Percentiles rank a stretch among this genome's conserved stretches.
These are phyloP conservation scores for Cyclophora punctaria DNA, from an alignment of 2,888 invertebrate genomes.

Conservation along the genomic window DNA sequence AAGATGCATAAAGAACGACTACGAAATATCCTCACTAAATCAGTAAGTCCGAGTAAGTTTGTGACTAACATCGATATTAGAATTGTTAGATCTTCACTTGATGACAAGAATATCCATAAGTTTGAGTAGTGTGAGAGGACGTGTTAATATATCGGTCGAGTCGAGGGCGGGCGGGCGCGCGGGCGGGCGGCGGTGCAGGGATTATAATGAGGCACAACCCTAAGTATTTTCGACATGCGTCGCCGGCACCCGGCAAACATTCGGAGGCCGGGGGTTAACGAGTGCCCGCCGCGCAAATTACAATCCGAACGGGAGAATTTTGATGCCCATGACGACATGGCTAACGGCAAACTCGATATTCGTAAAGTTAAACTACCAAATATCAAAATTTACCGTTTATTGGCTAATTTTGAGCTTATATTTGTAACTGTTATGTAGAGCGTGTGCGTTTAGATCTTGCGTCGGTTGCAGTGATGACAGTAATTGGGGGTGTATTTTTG, in stretches of 20 bases:
- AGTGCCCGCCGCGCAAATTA: conserved; percentile 51
- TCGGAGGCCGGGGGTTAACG: conserved; percentile 61
- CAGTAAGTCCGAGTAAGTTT: too few species aligned
- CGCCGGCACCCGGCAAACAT: conserved; percentile 71
- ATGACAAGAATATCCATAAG: conserved; percentile 31
- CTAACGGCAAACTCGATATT: conserved; percentile 6
- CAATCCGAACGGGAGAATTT: conserved; percentile 39
- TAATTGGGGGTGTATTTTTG: too few species aligned
- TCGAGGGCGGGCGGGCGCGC: conserved; percentile 33
- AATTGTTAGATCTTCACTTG: not conserved
- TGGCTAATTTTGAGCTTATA: conserved; percentile 6
- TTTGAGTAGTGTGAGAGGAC: conserved; percentile 37
- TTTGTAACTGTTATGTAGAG: too few species aligned
- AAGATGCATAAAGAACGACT: too few species aligned
- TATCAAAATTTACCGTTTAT: not conserved
- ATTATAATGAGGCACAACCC: conserved; percentile 72
- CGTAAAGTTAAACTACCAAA: not conserved
- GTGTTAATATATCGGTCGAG: conserved; percentile 71
- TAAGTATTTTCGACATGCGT: conserved; percentile 75
- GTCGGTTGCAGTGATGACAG: too few species aligned
- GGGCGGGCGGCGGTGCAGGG: conserved; percentile 48
- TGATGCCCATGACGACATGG: conserved; percentile 31
- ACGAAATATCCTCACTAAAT: too few species aligned
- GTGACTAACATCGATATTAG: too few species aligned
- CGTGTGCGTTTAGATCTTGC: too few species aligned